Evolutionary conservation across 2,888 invertebrate species (phyloP).

Genomic region (Drosophila peninsularis): DNA sequence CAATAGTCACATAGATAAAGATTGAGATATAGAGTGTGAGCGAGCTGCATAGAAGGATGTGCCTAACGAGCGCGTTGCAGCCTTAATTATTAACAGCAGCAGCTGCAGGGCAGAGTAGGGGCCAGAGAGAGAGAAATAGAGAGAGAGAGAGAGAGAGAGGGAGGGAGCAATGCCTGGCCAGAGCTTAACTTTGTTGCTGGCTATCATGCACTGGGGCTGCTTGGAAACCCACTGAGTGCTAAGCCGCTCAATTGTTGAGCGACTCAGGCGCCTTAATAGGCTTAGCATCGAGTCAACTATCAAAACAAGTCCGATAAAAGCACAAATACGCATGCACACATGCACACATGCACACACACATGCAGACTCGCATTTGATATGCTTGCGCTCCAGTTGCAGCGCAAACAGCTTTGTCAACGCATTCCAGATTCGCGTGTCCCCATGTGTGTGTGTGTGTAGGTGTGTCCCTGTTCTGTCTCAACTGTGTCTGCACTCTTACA

Average conservation of each 20-base stretch:
- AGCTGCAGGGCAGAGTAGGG: conserved; percentile 1
- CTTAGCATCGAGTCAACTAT: conserved; percentile 75
- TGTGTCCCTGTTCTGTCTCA: conserved; percentile 19
- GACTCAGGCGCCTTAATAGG: conserved; percentile 75
- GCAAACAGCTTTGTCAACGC: conserved; percentile 70
- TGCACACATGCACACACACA: conserved; percentile 3
- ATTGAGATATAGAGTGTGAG: neutral
- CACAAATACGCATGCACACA: conserved; percentile 20
- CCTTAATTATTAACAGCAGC: conserved; percentile 60
- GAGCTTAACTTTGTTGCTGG: conserved; percentile 65
- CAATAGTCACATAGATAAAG: neutral
- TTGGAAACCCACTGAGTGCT: conserved; percentile 71
- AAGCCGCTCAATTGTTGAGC: conserved; percentile 72
- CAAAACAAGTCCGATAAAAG: conserved; percentile 76
- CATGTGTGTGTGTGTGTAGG: neutral
- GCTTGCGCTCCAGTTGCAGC: conserved; percentile 66
- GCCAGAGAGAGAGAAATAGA: neutral
- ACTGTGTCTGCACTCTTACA: conserved; percentile 38
- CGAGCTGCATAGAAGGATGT: conserved; percentile 27
- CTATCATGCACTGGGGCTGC: conserved; percentile 58
- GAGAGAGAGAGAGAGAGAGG: neutral
- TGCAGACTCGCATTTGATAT: conserved; percentile 50
- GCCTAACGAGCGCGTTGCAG: conserved; percentile 53
- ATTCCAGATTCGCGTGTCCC: conserved; percentile 29
- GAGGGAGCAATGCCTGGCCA: neutral